These are phyloP conservation scores for Peromyscus nudipes DNA, from an alignment of 2,797 vertebrate species.

Conservation along the genomic window DNA sequence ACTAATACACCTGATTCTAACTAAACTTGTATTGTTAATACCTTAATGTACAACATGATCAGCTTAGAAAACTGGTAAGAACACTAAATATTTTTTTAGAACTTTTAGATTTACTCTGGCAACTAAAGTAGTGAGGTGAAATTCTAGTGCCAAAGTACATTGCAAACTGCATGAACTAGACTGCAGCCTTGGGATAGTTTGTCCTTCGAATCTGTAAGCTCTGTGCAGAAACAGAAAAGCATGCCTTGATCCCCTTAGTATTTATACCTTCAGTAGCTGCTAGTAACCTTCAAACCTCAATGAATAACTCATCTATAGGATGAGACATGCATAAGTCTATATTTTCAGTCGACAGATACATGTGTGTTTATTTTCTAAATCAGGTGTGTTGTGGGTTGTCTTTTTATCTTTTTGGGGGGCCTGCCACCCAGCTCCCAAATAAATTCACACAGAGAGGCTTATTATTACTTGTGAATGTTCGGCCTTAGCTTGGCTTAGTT, in stretches of 20 bases:
- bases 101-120: neutral
- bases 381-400: no score
- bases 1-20: neutral
- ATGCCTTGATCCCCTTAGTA: neutral
- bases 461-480: no score
- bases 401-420: no score
- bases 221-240: neutral
- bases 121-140: neutral
- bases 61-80: neutral
- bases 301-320: neutral
- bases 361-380: slow-evolving; percentile 28
- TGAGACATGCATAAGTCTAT: neutral
- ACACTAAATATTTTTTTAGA: neutral
- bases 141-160: neutral
- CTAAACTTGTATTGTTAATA: neutral
- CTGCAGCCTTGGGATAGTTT: neutral
- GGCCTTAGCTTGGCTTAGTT: no score
- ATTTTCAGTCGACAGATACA: neutral
- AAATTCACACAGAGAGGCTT: no score
- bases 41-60: neutral
- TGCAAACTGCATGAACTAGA: no score
- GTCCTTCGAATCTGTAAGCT: neutral
- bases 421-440: no score
- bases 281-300: neutral
- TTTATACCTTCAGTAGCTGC: neutral